A percentile compares a stretch with the other conserved stretches of the same genome.
These are phyloP conservation scores for Cricetomys ansorgei DNA, from an alignment of 2,113 vertebrate species.

Conservation along the genomic window DNA sequence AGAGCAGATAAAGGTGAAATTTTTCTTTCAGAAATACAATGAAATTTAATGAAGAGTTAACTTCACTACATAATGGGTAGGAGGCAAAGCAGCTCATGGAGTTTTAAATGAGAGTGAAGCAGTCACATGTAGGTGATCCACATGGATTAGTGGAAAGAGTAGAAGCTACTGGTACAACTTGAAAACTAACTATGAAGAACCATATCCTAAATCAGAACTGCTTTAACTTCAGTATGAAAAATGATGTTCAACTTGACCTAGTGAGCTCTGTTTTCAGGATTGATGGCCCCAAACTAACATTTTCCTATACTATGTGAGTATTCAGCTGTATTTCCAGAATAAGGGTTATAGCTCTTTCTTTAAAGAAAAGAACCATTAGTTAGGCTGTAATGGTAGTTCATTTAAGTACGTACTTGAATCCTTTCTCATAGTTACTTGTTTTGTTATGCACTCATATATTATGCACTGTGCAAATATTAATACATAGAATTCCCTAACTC, in stretches of 20 bases:
- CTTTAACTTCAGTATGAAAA: neutral
- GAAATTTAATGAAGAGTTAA: neutral
- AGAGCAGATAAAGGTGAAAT: neutral
- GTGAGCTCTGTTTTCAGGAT: neutral
- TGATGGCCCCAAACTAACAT: neutral
- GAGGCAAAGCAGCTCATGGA: neutral
- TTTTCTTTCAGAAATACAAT: conserved; percentile 11
- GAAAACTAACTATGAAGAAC: neutral
- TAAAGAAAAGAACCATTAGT: neutral
- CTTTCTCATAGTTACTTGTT: neutral
- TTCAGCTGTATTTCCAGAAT: neutral
- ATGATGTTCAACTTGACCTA: neutral
- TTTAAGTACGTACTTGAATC: neutral
- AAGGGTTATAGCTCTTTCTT: neutral
- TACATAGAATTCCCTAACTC: neutral
- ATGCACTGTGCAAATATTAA: neutral
- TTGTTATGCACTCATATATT: neutral
- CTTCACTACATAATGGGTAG: neutral
- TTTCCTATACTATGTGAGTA: neutral
- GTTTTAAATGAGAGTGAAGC: neutral
- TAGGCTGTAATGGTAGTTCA: neutral
- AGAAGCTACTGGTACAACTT: neutral
- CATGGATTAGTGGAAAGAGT: neutral
- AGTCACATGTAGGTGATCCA: no score
- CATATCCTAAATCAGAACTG: neutral